Evolutionary conservation across 53 echinoderm and acorn worm genomes (phyloP), one percentile per base, ranked within the genome.

Genomic region (Stichopus horrens): DNA sequence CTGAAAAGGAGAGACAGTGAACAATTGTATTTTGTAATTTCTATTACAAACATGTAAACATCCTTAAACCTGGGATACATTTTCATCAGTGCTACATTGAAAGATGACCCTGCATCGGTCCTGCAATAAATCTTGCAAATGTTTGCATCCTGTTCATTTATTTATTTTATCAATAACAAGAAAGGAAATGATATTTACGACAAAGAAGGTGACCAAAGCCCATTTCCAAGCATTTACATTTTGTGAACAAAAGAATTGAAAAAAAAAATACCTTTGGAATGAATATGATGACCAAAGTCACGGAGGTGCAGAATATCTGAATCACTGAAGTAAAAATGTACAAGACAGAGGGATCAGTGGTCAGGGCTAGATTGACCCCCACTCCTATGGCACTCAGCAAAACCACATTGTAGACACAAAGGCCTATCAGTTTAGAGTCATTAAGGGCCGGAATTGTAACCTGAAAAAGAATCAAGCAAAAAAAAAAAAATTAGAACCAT

Each of bases 391-490:
- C 73, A 57, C 94, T 92, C 7, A 94, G 84, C 9, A 94, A 89
- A 54, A 94, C 83, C 23, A 94, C 94, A 52, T 93, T 93, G 90
- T 93, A 93, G 10, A 93, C 94, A 79, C 94, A 92, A 14, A 93
- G 79, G 13, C 94, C 94, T 23, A 93, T 93, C 16, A 91, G 83
- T 55, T 93, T 93, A 58, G 91, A 92, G 91, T 93, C 94, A 74
- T 93, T 93, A 53, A 93, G 87, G 1, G 89, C 91, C 10, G 91
- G 82, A n/a, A 93, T 93, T 53, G 86, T 86, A 6, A 93, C 94
- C 94, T 93, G 83, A 9, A 58, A 83, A 75, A 9, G 10, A 63
- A 63, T 63, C 11, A 63, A 63, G 16, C 4, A 63, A 63, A 63
- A 16, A 63, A 63, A 63, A 63, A 9, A 4, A 8, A 7, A 63